These are phyloP conservation scores for Scaptomyza montana DNA, from an alignment of 1,140 invertebrate species.

Conservation along the genomic window DNA sequence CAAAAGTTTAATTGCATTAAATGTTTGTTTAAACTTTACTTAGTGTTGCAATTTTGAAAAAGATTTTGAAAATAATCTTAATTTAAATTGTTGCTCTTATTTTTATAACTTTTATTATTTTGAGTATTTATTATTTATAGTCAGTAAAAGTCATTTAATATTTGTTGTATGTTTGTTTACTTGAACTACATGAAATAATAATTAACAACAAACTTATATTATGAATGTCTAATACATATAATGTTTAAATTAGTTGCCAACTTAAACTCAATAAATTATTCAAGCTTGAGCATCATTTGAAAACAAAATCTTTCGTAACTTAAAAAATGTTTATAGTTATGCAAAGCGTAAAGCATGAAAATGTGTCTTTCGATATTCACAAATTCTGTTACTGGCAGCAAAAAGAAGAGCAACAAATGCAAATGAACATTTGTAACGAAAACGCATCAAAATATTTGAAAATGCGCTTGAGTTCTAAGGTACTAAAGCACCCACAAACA, in stretches of 20 bases:
- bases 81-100: slow-evolving; percentile 20
- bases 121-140: not conserved
- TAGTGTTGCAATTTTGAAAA: not conserved
- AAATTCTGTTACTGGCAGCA: no score
- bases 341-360: no score
- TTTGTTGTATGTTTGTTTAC: slow-evolving; percentile 37
- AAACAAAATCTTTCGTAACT: not conserved
- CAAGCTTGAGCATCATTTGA: not conserved
- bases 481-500: slow-evolving; percentile 14
- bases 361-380: no score
- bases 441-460: slow-evolving; percentile 74
- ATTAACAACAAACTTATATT: slow-evolving; percentile 12
- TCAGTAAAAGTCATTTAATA: slow-evolving; percentile 13
- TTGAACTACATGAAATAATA: slow-evolving; percentile 26
- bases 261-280: not conserved
- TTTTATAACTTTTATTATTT: not conserved
- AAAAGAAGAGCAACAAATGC: slow-evolving; percentile 49
- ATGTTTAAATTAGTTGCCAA: no score
- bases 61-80: slow-evolving; percentile 4
- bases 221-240: not conserved
- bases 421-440: slow-evolving; percentile 65
- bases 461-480: slow-evolving; percentile 73
- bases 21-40: not conserved
- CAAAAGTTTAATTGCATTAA: not conserved
- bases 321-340: not conserved